A percentile compares a stretch with the other conserved stretches of the same genome.
phyloP scores from a whole-genome alignment of 2,888 invertebrate species.

The Neria commutata region DNA sequence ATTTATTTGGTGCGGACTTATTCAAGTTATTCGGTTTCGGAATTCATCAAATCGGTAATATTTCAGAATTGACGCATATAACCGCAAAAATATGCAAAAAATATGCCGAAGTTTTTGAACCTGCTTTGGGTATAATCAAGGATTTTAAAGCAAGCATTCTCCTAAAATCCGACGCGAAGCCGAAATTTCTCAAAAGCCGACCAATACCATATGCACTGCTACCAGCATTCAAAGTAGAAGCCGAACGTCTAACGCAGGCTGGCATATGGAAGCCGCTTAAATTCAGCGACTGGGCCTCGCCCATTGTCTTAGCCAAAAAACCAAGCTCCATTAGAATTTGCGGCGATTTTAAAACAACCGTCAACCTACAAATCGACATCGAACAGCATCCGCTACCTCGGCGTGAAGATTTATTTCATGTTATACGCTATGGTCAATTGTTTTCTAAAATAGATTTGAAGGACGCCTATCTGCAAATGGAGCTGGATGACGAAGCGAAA shows the following conservation, averaged over 20 bases:
- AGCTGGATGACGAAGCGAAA: conserved; percentile 40
- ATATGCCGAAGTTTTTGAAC: no score
- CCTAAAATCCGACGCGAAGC: conserved; percentile 32
- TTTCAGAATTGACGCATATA: no score
- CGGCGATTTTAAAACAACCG: no score
- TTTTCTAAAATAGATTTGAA: conserved; percentile 41
- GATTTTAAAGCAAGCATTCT: conserved; percentile 29
- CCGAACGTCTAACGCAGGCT: conserved; percentile 25
- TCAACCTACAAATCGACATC: no score
- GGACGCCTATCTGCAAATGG: conserved; percentile 50
- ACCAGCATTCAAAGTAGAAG: conserved; percentile 29
- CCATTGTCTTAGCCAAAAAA: no score
- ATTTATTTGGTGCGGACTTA: no score
- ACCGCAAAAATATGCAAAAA: no score
- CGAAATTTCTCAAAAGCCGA: conserved; percentile 34
- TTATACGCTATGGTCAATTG: conserved; percentile 29
- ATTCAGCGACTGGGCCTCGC: conserved; percentile 49
- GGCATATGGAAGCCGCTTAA: conserved; percentile 27
- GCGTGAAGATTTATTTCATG: conserved; percentile 36
- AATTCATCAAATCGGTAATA: no score
- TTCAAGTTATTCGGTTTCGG: no score
- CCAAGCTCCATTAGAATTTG: no score
- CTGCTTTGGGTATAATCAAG: no score
- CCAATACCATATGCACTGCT: conserved; percentile 34
- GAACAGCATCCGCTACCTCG: no score